Percentiles rank a stretch among this genome's conserved stretches.
These are phyloP conservation scores for Patella pellucida DNA, from an alignment of 2,888 invertebrate species.

Conservation along the genomic window DNA sequence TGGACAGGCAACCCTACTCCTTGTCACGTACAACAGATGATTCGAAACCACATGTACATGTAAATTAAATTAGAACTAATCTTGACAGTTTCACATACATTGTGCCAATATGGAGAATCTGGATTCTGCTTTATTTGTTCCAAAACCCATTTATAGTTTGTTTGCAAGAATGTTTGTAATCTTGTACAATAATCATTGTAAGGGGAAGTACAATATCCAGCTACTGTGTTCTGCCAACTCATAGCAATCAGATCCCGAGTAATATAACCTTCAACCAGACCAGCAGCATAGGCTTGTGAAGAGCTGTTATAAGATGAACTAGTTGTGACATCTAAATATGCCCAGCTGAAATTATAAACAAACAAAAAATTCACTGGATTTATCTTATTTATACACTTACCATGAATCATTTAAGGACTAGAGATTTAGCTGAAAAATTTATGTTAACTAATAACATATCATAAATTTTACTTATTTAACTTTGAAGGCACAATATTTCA, in stretches of 20 bases:
- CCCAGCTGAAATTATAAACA: slow-evolving; percentile 77
- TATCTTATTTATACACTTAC: not conserved
- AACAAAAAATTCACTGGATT: not conserved
- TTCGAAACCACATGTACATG: too few relatives aligned
- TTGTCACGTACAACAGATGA: too few relatives aligned
- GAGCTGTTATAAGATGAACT: slow-evolving; percentile 75
- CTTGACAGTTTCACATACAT: slow-evolving; percentile 73
- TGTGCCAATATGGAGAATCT: slow-evolving; percentile 85
- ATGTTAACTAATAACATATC: too few relatives aligned
- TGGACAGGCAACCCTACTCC: too few relatives aligned
- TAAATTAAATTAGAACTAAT: too few relatives aligned
- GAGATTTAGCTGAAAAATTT: too few relatives aligned
- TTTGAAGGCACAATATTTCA: too few relatives aligned
- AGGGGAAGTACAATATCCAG: slow-evolving; percentile 75
- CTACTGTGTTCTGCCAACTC: slow-evolving; percentile 82
- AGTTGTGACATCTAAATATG: slow-evolving; percentile 84
- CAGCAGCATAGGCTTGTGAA: slow-evolving; percentile 88
- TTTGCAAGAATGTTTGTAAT: slow-evolving; percentile 78
- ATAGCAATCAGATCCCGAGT: slow-evolving; percentile 82
- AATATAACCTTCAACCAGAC: slow-evolving; percentile 85
- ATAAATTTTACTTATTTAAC: too few relatives aligned
- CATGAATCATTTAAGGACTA: too few relatives aligned
- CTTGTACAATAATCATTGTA: slow-evolving; percentile 76
- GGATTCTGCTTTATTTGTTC: slow-evolving; percentile 74
- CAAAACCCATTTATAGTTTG: slow-evolving; percentile 78